These are phyloP conservation scores for Podabrus alpinus DNA, from an alignment of 2,888 invertebrate species.

Conservation along the genomic window DNA sequence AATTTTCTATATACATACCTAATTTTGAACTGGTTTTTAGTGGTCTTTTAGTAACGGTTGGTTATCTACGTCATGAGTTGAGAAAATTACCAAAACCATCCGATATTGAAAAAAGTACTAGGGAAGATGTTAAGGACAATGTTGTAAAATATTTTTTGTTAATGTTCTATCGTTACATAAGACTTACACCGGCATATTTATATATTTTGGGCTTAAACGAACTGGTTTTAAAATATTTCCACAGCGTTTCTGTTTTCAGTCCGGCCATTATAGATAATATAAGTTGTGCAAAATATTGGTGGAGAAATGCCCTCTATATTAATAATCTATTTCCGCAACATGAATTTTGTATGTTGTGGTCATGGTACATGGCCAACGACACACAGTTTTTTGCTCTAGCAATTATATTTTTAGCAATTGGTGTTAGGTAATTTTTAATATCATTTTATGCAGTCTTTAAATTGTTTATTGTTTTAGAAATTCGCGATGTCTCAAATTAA, in stretches of 20 bases:
- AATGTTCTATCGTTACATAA: conserved; percentile 68
- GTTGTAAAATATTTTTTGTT: conserved; percentile 56
- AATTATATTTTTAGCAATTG: conserved; percentile 66
- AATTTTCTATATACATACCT: too few species aligned
- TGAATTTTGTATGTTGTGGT: conserved; percentile 83
- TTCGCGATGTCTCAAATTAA: conserved; percentile 66
- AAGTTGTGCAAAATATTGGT: conserved; percentile 80
- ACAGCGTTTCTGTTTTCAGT: conserved; percentile 74
- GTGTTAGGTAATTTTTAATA: conserved; percentile 61
- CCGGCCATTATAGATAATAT: conserved; percentile 71
- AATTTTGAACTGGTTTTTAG: conserved; percentile 56
- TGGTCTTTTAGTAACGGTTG: conserved; percentile 72
- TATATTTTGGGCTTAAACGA: conserved; percentile 78
- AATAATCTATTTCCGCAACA: conserved; percentile 77
- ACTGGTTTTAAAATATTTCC: conserved; percentile 71
- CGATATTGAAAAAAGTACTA: conserved; percentile 53
- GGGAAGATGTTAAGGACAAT: conserved; percentile 54
- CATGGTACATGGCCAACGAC: conserved; percentile 82
- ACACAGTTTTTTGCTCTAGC: conserved; percentile 78
- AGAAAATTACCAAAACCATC: conserved; percentile 56
- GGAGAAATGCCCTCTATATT: conserved; percentile 82
- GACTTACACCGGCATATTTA: conserved; percentile 81
- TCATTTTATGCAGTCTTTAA: not conserved
- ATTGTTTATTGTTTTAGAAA: conserved; percentile 41
- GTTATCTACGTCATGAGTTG: conserved; percentile 69